These are phyloP conservation scores for Agelastica alni DNA, from an alignment of 2,888 invertebrate genomes.

Conservation along the genomic window DNA sequence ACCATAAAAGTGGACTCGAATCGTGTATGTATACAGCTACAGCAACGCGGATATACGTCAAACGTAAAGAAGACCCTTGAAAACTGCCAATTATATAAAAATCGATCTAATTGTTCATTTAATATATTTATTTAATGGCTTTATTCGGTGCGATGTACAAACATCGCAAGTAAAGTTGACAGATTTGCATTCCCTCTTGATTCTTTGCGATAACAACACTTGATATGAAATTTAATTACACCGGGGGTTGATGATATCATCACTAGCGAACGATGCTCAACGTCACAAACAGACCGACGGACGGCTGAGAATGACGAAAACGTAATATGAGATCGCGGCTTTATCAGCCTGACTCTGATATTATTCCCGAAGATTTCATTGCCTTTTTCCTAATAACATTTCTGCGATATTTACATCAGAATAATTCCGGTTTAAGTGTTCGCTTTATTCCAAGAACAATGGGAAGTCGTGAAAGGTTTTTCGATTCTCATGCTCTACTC, in stretches of 20 bases:
- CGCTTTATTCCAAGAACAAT: slow-evolving; percentile 1
- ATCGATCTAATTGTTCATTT: no score
- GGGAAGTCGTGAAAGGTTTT: not conserved
- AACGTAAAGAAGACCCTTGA: no score
- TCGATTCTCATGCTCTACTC: not conserved
- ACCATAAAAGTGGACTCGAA: no score
- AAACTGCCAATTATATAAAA: no score
- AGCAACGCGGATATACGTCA: no score
- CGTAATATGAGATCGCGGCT: not conserved
- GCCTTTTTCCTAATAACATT: not conserved
- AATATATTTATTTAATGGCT: no score
- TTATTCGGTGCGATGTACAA: no score
- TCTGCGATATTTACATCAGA: not conserved
- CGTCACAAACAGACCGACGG: not conserved
- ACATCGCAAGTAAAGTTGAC: no score
- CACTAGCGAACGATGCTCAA: not conserved
- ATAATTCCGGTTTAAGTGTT: not conserved
- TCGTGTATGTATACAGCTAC: no score
- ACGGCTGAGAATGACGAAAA: slow-evolving; percentile 8
- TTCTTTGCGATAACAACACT: not conserved
- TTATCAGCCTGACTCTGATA: slow-evolving; percentile 6
- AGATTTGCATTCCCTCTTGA: not conserved
- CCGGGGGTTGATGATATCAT: slow-evolving; percentile 2
- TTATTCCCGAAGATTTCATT: slow-evolving; percentile 1
- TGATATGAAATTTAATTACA: slow-evolving; percentile 1